Base-by-base conservation (phyloP, 2,797 vertebrate species). In the Petrocephalus sullivani region DNA sequence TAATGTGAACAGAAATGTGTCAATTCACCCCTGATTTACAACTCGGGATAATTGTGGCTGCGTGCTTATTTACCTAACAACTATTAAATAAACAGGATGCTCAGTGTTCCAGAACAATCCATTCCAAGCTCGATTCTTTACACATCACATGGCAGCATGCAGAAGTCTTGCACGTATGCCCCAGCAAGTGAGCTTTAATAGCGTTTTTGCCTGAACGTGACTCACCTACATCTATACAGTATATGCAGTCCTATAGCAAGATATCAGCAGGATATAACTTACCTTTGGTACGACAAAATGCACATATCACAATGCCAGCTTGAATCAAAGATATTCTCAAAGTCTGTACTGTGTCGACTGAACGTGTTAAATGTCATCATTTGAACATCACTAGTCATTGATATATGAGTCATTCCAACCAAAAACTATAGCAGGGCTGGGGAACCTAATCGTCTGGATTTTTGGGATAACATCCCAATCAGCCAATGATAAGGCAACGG, bases 31-130 rank as follows among this genome's bases (percentile, higher is more conserved):
- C 49, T 33, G 51, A 54, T 84, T 84, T 56, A 51, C 46, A 16
- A 23, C 51, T 84, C 1, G 10, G 51, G 21, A 14, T 54, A 84
- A 54, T 84, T 54, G 51, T 53, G 14, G 12, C 21, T 56, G 82
- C 51, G 28, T 81, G 75, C 41, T 81, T 81, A 81, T 49, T 46
- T 81, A 46, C 75, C 75, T 49, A 81, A 81, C 75, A 81, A 49
- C 75, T 41, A 0, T 81, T 81, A 81, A 81, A 49, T n/a, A 81
- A 19, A 49, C 75, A 49, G 46, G 75, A 49, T 81, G 75, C 1
- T 2, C 75, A 81, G 16, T 81, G 41, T 81, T 81, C 75, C 75
- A 49, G 75, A 81, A 81, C 75, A 81, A 81, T 81, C 41, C 75
- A 49, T 49, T 46, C n/a, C 75, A 46, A 81, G 41, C 75, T 49